Evolutionary conservation across 53 echinoderm and acorn worm species (phyloP), one percentile per base, ranked within the genome.

Genomic region (Luidia sarsii): DNA sequence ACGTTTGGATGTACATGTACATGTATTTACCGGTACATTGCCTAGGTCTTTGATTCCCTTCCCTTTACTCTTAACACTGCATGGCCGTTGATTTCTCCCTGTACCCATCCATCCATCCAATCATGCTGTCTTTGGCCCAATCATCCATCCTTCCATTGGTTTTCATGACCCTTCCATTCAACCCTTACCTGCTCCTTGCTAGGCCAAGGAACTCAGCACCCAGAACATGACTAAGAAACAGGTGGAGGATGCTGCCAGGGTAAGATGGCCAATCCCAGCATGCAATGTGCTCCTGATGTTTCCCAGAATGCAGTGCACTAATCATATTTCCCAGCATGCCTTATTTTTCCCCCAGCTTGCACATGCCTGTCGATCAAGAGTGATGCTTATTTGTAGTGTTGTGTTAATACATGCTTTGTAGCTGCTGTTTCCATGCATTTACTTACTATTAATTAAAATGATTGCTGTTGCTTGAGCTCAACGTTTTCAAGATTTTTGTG

Each of bases 141-240:
- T n/a, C n/a, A n/a, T n/a, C n/a, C n/a, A n/a, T n/a, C n/a, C n/a
- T n/a, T n/a, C n/a, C n/a, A n/a, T n/a, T n/a, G n/a, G n/a, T n/a
- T n/a, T n/a, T n/a, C n/a, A n/a, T n/a, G n/a, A n/a, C n/a, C 1
- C 20, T 50, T 18, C 21, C 30, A 37, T 29, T 35, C 1, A 39
- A 45, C 33, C 33, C 32, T 54, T 21, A 73, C n/a, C 37, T 18
- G 6, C 52, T 25, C 35, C 53, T 61, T 24, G 24, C 56, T 46
- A 88, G 88, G 75, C 83, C 38, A 43, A 65, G 70, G 90, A 90
- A 22, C 69, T 84, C 64, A 89, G 52, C 74, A 41, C 85, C 30
- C 89, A 86, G 85, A 89, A 83, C 83, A 68, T 93, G 89, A 93
- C 89, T 66, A 93, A 93, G 86, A 93, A 93, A 71, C 93, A 93